Evolutionary conservation across 37 sponge, comb jelly and placozoan species (phyloP).

Genomic region (Aplysina aerophoba): DNA sequence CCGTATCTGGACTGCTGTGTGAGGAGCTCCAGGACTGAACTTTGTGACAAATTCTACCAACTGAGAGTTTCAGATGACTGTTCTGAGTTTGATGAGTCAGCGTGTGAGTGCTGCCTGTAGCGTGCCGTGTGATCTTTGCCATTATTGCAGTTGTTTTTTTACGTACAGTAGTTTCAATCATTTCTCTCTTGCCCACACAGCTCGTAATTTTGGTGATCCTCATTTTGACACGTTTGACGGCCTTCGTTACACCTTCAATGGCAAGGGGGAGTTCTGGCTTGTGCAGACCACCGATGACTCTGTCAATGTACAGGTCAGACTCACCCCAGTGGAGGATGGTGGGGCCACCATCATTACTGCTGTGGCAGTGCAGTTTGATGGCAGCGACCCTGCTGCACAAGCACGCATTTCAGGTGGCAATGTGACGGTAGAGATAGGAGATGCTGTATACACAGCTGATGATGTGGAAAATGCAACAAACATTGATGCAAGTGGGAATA

Average conservation of each 20-base stretch:
- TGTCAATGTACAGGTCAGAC: conserved; percentile 49
- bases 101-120: conserved; percentile 6
- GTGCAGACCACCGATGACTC: conserved; percentile 40
- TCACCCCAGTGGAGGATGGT: background rate
- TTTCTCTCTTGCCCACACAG: conserved; percentile 13
- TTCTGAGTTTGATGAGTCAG: background rate
- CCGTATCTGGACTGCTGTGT: conserved; percentile 62
- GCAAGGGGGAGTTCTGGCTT: conserved; percentile 61
- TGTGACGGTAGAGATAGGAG: background rate
- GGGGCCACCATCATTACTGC: conserved; percentile 45
- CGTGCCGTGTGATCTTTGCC: background rate
- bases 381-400: conserved; percentile 18
- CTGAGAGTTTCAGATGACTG: conserved; percentile 61
- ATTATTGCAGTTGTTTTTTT: no score
- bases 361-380: conserved; percentile 36
- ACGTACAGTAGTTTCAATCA: background rate
- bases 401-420: background rate
- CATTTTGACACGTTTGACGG: conserved; percentile 67
- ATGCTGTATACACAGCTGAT: background rate
- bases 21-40: conserved; percentile 12
- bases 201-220: conserved; percentile 63
- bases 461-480: conserved; percentile 22
- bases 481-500: background rate
- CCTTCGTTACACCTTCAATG: conserved; percentile 68
- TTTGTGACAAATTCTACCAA: conserved; percentile 40